A percentile compares a stretch with the other conserved stretches of the same genome.
Conservation (phyloP, 2,113 vertebrate species). For the Gymnobelideus leadbeateri region DNA sequence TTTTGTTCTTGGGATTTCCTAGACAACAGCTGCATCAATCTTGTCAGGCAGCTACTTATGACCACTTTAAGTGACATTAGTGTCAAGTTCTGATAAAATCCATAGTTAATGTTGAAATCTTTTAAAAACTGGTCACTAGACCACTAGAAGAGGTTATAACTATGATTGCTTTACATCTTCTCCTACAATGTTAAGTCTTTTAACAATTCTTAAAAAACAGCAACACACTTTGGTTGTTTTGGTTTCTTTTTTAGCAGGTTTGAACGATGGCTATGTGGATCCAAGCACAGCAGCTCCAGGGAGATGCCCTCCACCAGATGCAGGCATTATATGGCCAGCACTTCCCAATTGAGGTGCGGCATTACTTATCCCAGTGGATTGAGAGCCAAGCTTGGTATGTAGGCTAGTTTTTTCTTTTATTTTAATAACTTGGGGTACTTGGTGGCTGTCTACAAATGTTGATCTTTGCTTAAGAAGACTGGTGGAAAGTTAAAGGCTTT, state of each 20-base stretch:
- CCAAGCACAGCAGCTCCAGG: slow-evolving; percentile 98
- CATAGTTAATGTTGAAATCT: slow-evolving; percentile 20
- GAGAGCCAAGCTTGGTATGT: slow-evolving; percentile 96
- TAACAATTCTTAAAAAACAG: background rate
- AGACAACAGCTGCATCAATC: background rate
- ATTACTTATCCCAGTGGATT: slow-evolving; percentile 98
- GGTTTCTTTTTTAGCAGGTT: slow-evolving; percentile 82
- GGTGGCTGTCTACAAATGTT: background rate
- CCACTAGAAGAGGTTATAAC: background rate
- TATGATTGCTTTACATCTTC: background rate
- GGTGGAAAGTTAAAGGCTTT: background rate
- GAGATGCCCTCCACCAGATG: slow-evolving; percentile 98
- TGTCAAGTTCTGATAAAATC: slow-evolving; percentile 6
- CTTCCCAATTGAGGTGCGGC: slow-evolving; percentile 98
- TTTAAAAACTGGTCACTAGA: background rate
- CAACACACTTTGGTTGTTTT: background rate
- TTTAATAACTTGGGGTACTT: background rate
- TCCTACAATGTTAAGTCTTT: background rate
- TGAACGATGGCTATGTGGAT: slow-evolving; percentile 98
- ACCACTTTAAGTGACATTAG: background rate
- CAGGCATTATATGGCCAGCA: slow-evolving; percentile 98
- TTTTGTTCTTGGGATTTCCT: background rate
- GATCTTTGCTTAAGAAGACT: slow-evolving; percentile 23
- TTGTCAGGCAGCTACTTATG: background rate
- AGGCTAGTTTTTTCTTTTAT: slow-evolving; percentile 15